Conservation (phyloP, 2,797 vertebrate species). For the Eurystomus glaucurus region DNA sequence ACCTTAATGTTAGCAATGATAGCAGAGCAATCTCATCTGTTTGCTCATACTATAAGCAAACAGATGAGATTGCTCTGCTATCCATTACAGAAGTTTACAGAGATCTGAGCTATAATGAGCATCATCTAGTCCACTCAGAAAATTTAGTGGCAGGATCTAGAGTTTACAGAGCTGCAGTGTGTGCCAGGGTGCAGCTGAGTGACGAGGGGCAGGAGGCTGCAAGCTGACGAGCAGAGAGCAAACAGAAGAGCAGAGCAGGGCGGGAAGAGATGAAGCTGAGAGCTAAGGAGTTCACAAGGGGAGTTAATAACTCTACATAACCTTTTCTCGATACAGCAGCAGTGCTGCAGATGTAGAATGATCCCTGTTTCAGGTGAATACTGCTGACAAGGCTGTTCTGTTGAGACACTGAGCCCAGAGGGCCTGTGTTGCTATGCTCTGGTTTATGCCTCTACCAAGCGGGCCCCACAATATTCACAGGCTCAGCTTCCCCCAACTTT, state of each 20-base stretch:
- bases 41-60: background rate
- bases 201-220: background rate
- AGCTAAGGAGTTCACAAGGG: background rate
- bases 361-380: background rate
- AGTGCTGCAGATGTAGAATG: background rate
- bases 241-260: background rate
- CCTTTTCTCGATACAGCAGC: background rate
- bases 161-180: background rate
- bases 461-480: fast-evolving
- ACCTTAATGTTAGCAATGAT: background rate
- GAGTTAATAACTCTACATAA: background rate
- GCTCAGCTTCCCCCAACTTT: background rate
- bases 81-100: background rate
- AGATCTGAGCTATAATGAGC: background rate
- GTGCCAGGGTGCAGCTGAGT: background rate
- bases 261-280: background rate
- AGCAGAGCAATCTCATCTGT: no score
- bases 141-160: background rate
- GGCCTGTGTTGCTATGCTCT: background rate
- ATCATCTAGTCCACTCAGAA: background rate
- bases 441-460: background rate
- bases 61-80: background rate
- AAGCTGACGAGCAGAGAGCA: background rate
- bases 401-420: background rate
- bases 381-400: background rate